phyloP scores from a whole-genome alignment of 2,797 vertebrate genomes.

The Lithobates pipiens region DNA sequence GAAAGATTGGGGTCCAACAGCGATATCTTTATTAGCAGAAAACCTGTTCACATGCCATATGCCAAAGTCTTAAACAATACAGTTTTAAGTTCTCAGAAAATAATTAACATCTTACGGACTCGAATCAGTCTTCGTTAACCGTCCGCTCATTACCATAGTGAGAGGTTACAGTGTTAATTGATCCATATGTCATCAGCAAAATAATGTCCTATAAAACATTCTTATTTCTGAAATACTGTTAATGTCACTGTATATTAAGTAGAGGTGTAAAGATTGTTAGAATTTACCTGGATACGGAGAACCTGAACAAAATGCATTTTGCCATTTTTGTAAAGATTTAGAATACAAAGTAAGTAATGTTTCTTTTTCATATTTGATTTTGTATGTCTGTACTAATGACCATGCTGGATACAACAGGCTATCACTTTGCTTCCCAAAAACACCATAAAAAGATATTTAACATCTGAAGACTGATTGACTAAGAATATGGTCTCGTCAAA shows the following conservation, averaged over 20 bases:
- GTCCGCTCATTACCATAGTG: slow-evolving; percentile 33
- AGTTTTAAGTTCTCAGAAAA: slow-evolving; percentile 53
- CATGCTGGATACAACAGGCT: too few relatives aligned
- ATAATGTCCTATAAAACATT: slow-evolving; percentile 35
- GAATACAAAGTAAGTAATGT: too few relatives aligned
- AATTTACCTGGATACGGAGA: background rate
- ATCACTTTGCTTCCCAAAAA: too few relatives aligned
- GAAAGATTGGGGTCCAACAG: slow-evolving; percentile 33
- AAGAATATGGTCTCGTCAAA: too few relatives aligned
- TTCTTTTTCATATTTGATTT: too few relatives aligned
- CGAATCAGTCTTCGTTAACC: slow-evolving; percentile 56
- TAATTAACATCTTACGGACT: slow-evolving; percentile 59
- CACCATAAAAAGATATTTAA: too few relatives aligned
- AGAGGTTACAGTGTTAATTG: slow-evolving; percentile 56
- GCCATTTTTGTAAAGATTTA: background rate
- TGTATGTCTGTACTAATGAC: too few relatives aligned
- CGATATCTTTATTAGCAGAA: slow-evolving; percentile 62
- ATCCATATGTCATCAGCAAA: slow-evolving; percentile 59
- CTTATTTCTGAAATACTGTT: slow-evolving; percentile 15
- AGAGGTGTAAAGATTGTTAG: background rate
- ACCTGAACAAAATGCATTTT: background rate
- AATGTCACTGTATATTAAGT: background rate
- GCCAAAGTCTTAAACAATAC: slow-evolving; percentile 56
- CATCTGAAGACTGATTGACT: too few relatives aligned
- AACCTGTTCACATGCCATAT: slow-evolving; percentile 57